Percentiles rank a stretch among this genome's conserved stretches.
phyloP scores from a whole-genome alignment of 1,140 invertebrate genomes.

The Hyles euphorbiae region DNA sequence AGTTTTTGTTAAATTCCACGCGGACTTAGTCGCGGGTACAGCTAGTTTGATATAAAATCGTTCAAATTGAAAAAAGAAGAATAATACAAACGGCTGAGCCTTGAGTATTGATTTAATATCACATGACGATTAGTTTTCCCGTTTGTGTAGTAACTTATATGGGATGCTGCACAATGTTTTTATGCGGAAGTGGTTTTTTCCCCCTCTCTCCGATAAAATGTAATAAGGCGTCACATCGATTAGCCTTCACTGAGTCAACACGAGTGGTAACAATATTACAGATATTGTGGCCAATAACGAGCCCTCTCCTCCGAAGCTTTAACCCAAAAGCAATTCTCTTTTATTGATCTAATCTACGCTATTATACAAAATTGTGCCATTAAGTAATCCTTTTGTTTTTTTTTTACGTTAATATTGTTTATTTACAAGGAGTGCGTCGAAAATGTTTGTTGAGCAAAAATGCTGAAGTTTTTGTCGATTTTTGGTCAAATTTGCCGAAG shows the following conservation, averaged over 20 bases:
- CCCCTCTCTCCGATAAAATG: constrained; percentile 24
- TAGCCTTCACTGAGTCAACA: constrained; percentile 34
- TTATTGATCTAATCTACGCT: constrained; percentile 35
- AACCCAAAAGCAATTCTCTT: constrained; percentile 35
- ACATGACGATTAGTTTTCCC: no score
- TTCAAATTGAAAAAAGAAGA: no score
- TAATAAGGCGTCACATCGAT: constrained; percentile 35
- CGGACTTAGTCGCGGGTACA: no score
- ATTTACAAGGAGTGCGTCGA: not conserved
- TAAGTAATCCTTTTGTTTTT: constrained; percentile 12
- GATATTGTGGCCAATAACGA: constrained; percentile 39
- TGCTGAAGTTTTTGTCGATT: no score
- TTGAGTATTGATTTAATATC: no score
- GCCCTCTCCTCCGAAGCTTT: constrained; percentile 19
- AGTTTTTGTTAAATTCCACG: no score
- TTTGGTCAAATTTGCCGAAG: no score
- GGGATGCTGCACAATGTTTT: constrained; percentile 1
- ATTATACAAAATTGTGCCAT: constrained; percentile 26
- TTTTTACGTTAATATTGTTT: constrained; percentile 9
- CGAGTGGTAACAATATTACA: constrained; percentile 28
- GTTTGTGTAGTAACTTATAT: no score
- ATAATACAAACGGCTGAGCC: no score
- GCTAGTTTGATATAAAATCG: no score
- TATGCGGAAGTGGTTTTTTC: constrained; percentile 8
- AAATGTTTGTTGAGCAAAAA: no score